phyloP scores from a whole-genome alignment of 1,140 invertebrate species.

The Eubasilissa regina region DNA sequence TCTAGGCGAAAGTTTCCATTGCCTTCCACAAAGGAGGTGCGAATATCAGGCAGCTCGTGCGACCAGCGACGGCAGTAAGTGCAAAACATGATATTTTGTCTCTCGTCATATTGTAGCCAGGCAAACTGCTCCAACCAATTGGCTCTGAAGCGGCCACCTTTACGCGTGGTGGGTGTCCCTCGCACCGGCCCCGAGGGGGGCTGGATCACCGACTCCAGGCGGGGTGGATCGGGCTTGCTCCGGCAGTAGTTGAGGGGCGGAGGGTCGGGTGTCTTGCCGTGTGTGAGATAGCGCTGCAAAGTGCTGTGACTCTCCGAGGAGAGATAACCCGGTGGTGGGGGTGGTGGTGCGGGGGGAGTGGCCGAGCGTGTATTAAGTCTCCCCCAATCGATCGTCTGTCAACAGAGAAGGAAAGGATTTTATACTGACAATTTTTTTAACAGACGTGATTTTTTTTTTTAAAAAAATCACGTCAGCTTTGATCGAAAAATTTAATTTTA shows the following conservation, averaged over 20 bases:
- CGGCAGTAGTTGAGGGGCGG: slow-evolving; percentile 53
- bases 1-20: slow-evolving; percentile 83
- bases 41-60: slow-evolving; percentile 77
- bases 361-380: slow-evolving; percentile 58
- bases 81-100: slow-evolving; percentile 80
- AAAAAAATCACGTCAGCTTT: slow-evolving; percentile 54
- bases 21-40: slow-evolving; percentile 82
- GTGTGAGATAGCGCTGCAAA: slow-evolving; percentile 56
- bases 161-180: slow-evolving; percentile 64
- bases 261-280: slow-evolving; percentile 43
- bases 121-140: slow-evolving; percentile 78
- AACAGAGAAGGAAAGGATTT: slow-evolving; percentile 80
- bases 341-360: slow-evolving; percentile 26
- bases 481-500: slow-evolving; percentile 51
- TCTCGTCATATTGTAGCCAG: slow-evolving; percentile 80
- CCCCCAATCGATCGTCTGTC: slow-evolving; percentile 74
- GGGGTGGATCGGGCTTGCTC: slow-evolving; percentile 54
- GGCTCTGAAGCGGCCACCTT: slow-evolving; percentile 76
- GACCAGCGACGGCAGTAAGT: slow-evolving; percentile 82
- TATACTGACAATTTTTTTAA: slow-evolving; percentile 52
- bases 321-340: slow-evolving; percentile 37
- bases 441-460: slow-evolving; percentile 52
- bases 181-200: slow-evolving; percentile 56
- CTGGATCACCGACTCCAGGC: slow-evolving; percentile 59
- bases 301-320: slow-evolving; percentile 47